Conservation (phyloP, 2,888 invertebrate species). For the Hybos culiciformis region DNA sequence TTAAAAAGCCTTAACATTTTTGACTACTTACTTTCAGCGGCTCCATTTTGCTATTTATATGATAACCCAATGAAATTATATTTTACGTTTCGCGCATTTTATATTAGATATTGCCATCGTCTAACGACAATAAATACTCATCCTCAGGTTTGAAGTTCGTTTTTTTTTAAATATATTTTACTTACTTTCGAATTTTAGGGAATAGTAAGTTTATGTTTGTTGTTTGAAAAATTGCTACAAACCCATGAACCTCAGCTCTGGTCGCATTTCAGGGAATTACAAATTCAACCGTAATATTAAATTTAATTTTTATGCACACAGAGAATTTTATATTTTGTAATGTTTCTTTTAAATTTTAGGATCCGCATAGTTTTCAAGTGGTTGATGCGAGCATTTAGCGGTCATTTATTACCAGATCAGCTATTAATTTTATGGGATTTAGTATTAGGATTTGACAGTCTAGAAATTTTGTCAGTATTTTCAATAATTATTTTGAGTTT, state of each 20-base stretch:
- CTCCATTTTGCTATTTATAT: conserved; percentile 87
- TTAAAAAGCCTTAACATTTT: background rate
- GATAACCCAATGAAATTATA: conserved; percentile 79
- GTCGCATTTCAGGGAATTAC: conserved; percentile 77
- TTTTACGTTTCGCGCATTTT: conserved; percentile 81
- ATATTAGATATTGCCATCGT: conserved; percentile 81
- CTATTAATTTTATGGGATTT: conserved; percentile 86
- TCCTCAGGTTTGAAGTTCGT: conserved; percentile 46
- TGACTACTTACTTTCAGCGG: conserved; percentile 46
- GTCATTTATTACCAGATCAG: conserved; percentile 85
- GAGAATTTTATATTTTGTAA: conserved; percentile 2
- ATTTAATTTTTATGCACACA: too few relatives aligned
- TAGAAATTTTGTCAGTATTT: conserved; percentile 77
- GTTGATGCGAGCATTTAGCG: conserved; percentile 92
- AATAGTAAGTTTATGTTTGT: conserved; percentile 74
- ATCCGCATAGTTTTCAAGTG: conserved; percentile 88
- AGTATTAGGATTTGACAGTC: conserved; percentile 73
- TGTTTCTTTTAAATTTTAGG: conserved; percentile 37
- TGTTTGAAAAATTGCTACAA: conserved; percentile 81
- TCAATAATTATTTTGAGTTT: conserved; percentile 75
- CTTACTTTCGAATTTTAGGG: conserved; percentile 38
- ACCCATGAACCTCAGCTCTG: conserved; percentile 81
- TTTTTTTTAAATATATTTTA: background rate
- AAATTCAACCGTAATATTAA: conserved; percentile 78
- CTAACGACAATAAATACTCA: conserved; percentile 86